Evolutionary conservation across 2,797 vertebrate genomes (phyloP).

Genomic region (Miichthys miiuy): DNA sequence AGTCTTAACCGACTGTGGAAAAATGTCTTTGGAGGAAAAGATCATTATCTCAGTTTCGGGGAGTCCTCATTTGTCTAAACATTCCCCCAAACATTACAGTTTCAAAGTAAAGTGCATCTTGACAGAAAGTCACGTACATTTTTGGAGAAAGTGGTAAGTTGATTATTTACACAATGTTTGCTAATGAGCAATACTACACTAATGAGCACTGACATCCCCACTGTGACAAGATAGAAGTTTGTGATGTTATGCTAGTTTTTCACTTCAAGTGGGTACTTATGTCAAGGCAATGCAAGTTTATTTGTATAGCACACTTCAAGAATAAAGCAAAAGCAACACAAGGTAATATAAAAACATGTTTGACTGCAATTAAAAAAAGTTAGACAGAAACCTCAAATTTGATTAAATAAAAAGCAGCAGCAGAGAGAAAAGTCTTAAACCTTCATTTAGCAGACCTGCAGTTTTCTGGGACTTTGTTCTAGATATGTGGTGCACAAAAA

Average conservation of each 20-base stretch:
- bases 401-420: no score
- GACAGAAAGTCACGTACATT: constrained; percentile 5
- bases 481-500: no score
- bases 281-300: not conserved
- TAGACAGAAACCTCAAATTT: no score
- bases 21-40: constrained; percentile 9
- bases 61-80: not conserved
- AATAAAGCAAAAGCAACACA: no score
- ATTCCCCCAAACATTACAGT: constrained; percentile 12
- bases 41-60: constrained; percentile 17
- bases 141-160: not conserved
- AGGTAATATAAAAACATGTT: no score
- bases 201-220: not conserved
- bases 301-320: no score
- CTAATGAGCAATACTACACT: constrained; percentile 7
- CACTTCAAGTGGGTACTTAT: not conserved
- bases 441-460: no score
- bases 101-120: constrained; percentile 14
- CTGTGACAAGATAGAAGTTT: not conserved
- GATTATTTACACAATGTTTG: constrained; percentile 14
- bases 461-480: no score
- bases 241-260: not conserved
- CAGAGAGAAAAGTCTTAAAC: no score
- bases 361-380: no score
- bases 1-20: not conserved